Conservation (phyloP, 64 coral and sea anemone species). For the Orbicella faveolata region DNA sequence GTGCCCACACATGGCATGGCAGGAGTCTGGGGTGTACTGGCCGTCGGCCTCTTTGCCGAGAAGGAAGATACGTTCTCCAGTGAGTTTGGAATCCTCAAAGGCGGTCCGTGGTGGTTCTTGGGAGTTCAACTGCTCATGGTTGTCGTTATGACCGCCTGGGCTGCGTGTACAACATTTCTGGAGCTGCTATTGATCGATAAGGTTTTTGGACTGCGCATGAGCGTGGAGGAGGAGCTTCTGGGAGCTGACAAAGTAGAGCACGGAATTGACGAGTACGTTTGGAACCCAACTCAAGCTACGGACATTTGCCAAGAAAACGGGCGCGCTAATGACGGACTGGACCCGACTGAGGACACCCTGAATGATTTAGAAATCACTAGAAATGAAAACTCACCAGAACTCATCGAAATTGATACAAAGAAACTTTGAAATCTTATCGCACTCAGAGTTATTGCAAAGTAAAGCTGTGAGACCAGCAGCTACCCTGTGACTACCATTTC, state of each 20-base stretch:
- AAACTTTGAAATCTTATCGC: neutral
- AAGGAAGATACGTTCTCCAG: slow-evolving; percentile 59
- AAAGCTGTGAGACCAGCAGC: neutral
- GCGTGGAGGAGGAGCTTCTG: slow-evolving; percentile 54
- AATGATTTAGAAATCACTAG: neutral
- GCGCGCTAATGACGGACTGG: neutral
- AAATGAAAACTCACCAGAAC: neutral
- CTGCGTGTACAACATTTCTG: slow-evolving; percentile 32
- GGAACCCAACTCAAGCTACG: neutral
- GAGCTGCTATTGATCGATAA: slow-evolving; percentile 66
- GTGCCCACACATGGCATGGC: slow-evolving; percentile 68
- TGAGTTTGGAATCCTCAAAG: slow-evolving; percentile 83
- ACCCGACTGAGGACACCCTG: neutral
- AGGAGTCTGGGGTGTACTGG: slow-evolving; percentile 76
- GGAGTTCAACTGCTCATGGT: slow-evolving; percentile 52
- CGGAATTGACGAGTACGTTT: slow-evolving; percentile 27
- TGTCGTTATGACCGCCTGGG: slow-evolving; percentile 49
- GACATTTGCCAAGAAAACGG: neutral
- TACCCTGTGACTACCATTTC: neutral
- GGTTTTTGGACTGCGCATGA: slow-evolving; percentile 63
- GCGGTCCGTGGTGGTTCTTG: slow-evolving; percentile 62
- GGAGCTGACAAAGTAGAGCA: slow-evolving; percentile 80
- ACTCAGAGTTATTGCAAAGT: neutral
- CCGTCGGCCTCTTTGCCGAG: slow-evolving; percentile 81
- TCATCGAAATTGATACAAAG: neutral